Base-by-base conservation (phyloP, 2,888 invertebrate genomes). In the Hedychridium roseum region DNA sequence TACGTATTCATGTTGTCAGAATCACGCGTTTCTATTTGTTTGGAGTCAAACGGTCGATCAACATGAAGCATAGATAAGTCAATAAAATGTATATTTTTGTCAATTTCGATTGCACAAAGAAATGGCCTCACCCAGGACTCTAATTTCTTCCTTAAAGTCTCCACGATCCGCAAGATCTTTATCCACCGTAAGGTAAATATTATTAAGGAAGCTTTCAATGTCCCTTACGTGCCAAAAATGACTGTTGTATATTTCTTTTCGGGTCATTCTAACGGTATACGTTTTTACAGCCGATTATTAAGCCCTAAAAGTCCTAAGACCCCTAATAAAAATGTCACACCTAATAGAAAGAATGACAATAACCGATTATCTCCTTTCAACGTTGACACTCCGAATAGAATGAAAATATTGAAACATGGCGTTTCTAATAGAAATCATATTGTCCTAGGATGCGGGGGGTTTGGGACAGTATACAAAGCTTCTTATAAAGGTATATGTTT, bases 401-500 rank as follows among this genome's bases (percentile, higher is more conserved):
- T 48, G 6, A 70, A 58, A 54, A 71, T 79, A 48, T 38, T 77
- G 5, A 54, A 64, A 21, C 39, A 74, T 31, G 78, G 75, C 14
- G 49, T 76, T 17, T 57, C 64, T 2, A 46, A 48, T 27, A 50
- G 64, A 36, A 57, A 61, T 40, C 49, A 54, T 11, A 57, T 52
- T 14, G 50, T 79, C 1, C 65, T 81, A 14, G 81, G 81, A 17
- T 67, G 69, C 20, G 81, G 81, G 34, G 72, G 74, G 23, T 81
- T 80, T 67, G 81, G 80, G 34, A 79, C 70, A 1, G 81, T 81
- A 16, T 73, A 80, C 39, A 67, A 66, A 58, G 80, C 78, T 21
- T 62, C 58, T 27, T 79, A 80, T 42, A 74, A 78, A 75, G 81
- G 81, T 77, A 60, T 39, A 18, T 27, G 18, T n/a, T 15, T 17